Base-by-base conservation (phyloP, 2,888 invertebrate species). In the Cataglyphis livida region DNA sequence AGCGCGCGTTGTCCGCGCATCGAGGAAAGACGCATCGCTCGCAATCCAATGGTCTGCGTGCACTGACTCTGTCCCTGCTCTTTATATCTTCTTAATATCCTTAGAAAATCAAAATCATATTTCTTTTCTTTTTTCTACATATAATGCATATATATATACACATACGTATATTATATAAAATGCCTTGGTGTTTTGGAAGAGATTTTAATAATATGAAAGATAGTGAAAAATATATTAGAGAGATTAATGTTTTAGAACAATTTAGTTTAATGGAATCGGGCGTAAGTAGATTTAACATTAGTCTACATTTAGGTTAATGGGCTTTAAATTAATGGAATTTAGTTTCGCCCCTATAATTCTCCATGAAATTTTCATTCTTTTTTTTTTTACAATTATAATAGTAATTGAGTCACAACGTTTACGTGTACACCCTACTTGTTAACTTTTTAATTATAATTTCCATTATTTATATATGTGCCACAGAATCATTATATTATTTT, bases 11-110 rank as follows among this genome's bases (percentile, higher is more conserved):
- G 71, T 57, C 21, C 44, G 18, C 21, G 64, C 41, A 68, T 38
- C 82, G 65, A 32, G 59, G 51, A 81, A 78, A 78, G 71, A 87
- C 59, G 76, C 57, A 21, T 51, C 59, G 51, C 25, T n/a, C 41
- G 64, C 41, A 35, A 74, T 12, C 15, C 18, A 70, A 59, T 59
- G 59, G 25, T 7, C 44, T 54, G 21, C 15, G 21, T 51, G n/a
- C 15, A 25, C 3, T 21, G 44, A 57, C 15, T 28, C 15, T 28
- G 21, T 28, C 25, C 1, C 25, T 28, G 25, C 25, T 28, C 25
- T 28, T 28, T 28, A 28, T 28, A 28, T 28, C 25, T 28, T 28
- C 25, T 28, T 12, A 48, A n/a, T 15, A 21, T 18, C 35, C 15
- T 65, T 54, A 28, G 32, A 44, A 44, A 21, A 10, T 3, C 0